These are phyloP conservation scores for Diadophis punctatus DNA, from an alignment of 2,113 vertebrate species.

Conservation along the genomic window DNA sequence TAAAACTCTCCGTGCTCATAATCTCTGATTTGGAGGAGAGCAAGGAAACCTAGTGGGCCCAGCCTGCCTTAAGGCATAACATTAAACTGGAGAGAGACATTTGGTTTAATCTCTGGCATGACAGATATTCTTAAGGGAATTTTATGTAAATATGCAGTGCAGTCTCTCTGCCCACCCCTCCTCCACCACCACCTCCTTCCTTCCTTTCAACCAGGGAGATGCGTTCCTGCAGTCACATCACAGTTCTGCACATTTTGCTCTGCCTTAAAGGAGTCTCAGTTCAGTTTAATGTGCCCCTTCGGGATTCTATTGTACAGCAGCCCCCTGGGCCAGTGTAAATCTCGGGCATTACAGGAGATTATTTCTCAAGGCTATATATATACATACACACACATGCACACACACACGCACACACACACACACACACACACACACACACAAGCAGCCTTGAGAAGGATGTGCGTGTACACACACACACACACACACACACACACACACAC, in stretches of 20 bases:
- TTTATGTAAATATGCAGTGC: conserved; percentile 55
- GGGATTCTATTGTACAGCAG: conserved; percentile 22
- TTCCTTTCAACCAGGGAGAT: conserved; percentile 26
- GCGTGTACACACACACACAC: neutral
- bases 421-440: neutral
- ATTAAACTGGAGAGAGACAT: conserved; percentile 59
- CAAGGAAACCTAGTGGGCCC: conserved; percentile 50
- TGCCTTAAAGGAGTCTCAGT: conserved; percentile 41
- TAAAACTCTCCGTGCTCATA: conserved; percentile 47
- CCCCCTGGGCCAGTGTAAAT: conserved; percentile 49
- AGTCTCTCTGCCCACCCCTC: conserved; percentile 13
- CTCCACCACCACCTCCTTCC: neutral
- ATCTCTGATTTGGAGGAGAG: conserved; percentile 58
- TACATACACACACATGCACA: too few species aligned
- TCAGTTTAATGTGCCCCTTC: conserved; percentile 41
- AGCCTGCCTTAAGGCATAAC: conserved; percentile 59
- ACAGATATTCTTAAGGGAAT: conserved; percentile 65
- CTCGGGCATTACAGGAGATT: conserved; percentile 32
- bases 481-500: neutral
- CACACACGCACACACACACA: too few species aligned
- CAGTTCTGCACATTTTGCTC: conserved; percentile 27
- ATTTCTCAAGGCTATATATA: neutral
- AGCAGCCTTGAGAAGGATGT: neutral
- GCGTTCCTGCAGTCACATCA: conserved; percentile 37
- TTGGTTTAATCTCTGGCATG: conserved; percentile 61